Base-by-base conservation (phyloP, 1,140 invertebrate genomes). In the Zaprionus tsacasi region DNA sequence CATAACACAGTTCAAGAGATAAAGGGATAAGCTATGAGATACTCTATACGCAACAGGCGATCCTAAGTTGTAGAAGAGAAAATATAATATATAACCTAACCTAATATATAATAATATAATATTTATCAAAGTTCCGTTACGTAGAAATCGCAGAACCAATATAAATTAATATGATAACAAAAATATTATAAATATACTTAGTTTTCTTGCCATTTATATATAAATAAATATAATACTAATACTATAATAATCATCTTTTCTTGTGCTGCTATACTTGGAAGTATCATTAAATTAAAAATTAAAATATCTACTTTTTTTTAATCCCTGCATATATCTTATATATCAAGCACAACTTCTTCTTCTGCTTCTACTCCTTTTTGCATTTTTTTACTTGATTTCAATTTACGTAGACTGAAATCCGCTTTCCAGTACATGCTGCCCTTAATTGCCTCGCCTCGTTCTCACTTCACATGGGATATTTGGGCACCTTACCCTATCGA, bases 1-100 rank as follows among this genome's bases (percentile, higher is more conserved):
- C 52, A 43, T 33, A 56, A n/a, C 38, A 71, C n/a, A 65, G 38
- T 57, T 40, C 40, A 17, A n/a, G 7, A 50, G 17, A 15, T 12
- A 7, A 6, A 13, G 33, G 45, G 10, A 1, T 5, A 11, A 21
- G 57, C 36, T 21, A 21, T 0, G 2, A 10, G 45, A 52, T 77
- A 21, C n/a, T 25, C 60, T 68, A 60, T 15, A 1, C 38, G n/a
- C 2, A 45, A 3, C 7, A 7, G 40, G n/a, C n/a, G n/a, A 43
- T 8, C n/a, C n/a, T 15, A 43, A 15, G n/a, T 15, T 43, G 1
- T 8, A 10, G n/a, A 15, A 45, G 2, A 15, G 6, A 40, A 3
- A 54, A n/a, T 21, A 21, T 21, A 10, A n/a, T n/a, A n/a, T n/a
- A n/a, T n/a, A n/a, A n/a, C n/a, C n/a, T n/a, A n/a, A n/a, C n/a